Percentiles rank a stretch among this genome's conserved stretches.
Evolutionary conservation across 2,797 vertebrate species (phyloP).

Genomic region (Borostomias antarcticus): DNA sequence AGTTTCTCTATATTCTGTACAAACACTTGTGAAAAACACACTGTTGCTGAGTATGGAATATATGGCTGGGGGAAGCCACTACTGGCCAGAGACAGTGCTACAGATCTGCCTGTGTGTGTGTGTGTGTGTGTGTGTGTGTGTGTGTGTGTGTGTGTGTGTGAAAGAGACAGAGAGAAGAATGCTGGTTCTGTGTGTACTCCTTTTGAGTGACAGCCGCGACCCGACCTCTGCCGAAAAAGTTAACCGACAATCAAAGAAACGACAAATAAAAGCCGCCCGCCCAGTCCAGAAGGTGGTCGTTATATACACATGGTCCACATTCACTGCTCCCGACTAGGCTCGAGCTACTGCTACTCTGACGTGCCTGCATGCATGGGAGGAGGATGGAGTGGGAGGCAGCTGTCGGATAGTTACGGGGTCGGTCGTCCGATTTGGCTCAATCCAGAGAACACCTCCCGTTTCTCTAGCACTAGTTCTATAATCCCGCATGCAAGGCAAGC

Average conservation of each 20-base stretch:
- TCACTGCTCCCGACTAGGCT: no score
- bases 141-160: slow-evolving; percentile 51
- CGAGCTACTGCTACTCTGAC: no score
- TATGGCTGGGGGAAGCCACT: slow-evolving; percentile 85
- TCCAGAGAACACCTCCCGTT: neutral
- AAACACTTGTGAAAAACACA: slow-evolving; percentile 88
- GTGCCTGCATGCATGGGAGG: slow-evolving; percentile 43
- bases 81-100: slow-evolving; percentile 94
- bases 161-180: slow-evolving; percentile 70
- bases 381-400: slow-evolving; percentile 66
- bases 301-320: slow-evolving; percentile 40
- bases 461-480: slow-evolving; percentile 41
- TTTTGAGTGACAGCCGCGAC: slow-evolving; percentile 58
- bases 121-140: slow-evolving; percentile 51
- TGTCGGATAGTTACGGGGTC: slow-evolving; percentile 32
- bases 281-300: slow-evolving; percentile 39
- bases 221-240: slow-evolving; percentile 60
- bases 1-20: slow-evolving; percentile 87
- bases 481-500: slow-evolving; percentile 13
- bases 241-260: slow-evolving; percentile 36
- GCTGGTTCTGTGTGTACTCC: slow-evolving; percentile 73
- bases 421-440: neutral
- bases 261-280: slow-evolving; percentile 47
- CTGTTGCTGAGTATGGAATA: slow-evolving; percentile 82
- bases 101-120: slow-evolving; percentile 82